Evolutionary conservation across 2,797 vertebrate species (phyloP), one percentile per base, ranked within the genome.

Genomic region (Cuculus canorus): DNA sequence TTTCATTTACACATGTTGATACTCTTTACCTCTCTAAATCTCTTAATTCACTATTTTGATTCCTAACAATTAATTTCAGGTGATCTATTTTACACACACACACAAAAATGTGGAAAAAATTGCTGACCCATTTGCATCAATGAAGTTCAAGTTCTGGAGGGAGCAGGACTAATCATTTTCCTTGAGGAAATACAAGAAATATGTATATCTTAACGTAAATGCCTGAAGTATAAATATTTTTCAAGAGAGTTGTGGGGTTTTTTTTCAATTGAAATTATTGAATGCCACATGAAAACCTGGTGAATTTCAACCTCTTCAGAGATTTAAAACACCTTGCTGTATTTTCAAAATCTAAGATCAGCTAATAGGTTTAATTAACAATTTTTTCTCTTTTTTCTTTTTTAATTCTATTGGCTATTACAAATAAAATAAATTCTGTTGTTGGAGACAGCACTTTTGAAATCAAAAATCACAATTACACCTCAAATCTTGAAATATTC

Each of bases 391-490:
- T 7, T 11, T 27, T 35, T 35, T 41, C 56, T 73, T 33, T 43
- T 61, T 75, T 3, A n/a, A 48, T 23, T 82, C 21, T 78, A 15
- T 14, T 56, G 21, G 50, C 33, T 50, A 48, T 37, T 61, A 28
- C 5, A 43, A 66, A 81, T 39, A 32, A 15, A 28, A 15, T 78
- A 32, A 41, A 48, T 16, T 25, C 30, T 41, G 4, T 14, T 66
- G 19, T 32, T 35, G 48, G 71, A 95, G 27, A 65, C n/a, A 93
- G 92, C 81, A 80, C 52, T 90, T 59, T 33, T 77, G 21, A 70
- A 82, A 88, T 84, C 33, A 92, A 90, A 96, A 87, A 63, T 73
- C 82, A 76, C 10, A 39, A 25, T 78, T 79, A 54, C 10, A 61
- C 10, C 9, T 22, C 24, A 91, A 96, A 89, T 86, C 47, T 41